Evolutionary conservation across 2,797 vertebrate genomes (phyloP).

Genomic region (Sebastes umbrosus): DNA sequence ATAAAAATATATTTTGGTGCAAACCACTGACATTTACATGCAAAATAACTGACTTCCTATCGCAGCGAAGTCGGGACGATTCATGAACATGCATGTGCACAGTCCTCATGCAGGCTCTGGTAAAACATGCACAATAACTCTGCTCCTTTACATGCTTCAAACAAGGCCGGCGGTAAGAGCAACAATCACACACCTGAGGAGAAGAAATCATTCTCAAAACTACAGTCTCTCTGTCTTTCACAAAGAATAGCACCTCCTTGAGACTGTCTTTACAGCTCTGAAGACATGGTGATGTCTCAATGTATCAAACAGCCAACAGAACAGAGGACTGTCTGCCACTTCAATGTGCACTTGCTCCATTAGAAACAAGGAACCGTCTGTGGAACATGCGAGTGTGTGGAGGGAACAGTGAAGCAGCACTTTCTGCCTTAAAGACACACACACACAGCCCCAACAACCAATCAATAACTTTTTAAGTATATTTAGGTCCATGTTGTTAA

Average conservation of each 20-base stretch:
- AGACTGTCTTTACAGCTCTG: constrained; percentile 20
- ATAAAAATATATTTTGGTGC: constrained; percentile 8
- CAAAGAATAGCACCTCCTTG: background rate
- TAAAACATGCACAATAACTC: constrained; percentile 44
- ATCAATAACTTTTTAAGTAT: constrained; percentile 9
- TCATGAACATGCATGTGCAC: constrained; percentile 59
- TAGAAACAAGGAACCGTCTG: constrained; percentile 27
- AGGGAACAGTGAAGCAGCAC: background rate
- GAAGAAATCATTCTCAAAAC: constrained; percentile 1
- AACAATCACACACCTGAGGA: constrained; percentile 25
- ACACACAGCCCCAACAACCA: background rate
- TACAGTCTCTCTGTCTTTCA: constrained; percentile 1
- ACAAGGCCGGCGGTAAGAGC: background rate
- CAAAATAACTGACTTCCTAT: constrained; percentile 33
- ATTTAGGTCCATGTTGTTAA: background rate
- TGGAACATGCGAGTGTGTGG: constrained; percentile 9
- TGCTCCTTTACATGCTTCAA: constrained; percentile 20
- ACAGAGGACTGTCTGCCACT: constrained; percentile 50
- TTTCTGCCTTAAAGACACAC: constrained; percentile 16
- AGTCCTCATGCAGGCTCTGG: constrained; percentile 41
- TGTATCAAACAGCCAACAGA: constrained; percentile 20
- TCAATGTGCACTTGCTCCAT: constrained; percentile 58
- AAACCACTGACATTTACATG: constrained; percentile 69
- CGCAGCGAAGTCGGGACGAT: background rate
- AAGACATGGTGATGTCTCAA: constrained; percentile 8